Evolutionary conservation across 1,140 invertebrate species (phyloP), one percentile per base, ranked within the genome.

Genomic region (Drosophila malerkotliana): DNA sequence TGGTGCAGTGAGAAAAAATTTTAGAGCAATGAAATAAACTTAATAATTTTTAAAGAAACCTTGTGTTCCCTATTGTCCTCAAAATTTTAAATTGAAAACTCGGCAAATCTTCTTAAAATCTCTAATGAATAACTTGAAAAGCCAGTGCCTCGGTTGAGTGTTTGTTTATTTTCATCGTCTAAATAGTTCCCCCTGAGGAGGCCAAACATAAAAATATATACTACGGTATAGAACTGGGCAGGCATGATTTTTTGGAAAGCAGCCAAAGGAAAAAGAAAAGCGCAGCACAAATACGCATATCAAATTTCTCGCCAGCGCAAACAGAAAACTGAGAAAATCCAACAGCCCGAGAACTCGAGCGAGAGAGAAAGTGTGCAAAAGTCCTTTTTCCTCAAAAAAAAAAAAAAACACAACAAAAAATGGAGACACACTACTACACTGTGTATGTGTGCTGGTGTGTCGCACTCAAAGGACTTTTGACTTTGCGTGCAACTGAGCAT

Each of bases 401-500:
- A 56, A 58, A 41, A 58, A 56, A 18, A 44, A 37, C 3, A 37
- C 34, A 26, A 49, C 47, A 62, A 26, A 39, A 18, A 18, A 44
- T 28, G 12, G 44, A 58, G 44, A 63, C 63, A 67, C 15, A 51
- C 26, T 41, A 34, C 32, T 5, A 49, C 15, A 56, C 37, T 45
- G 47, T 57, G 21, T 66, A 34, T 34, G 21, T 48, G 51, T 56
- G 52, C 41, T 26, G 56, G 52, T 58, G 63, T 52, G 54, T 45
- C 28, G 37, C 69, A 64, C 58, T 64, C 83, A 87, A 87, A 77
- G 75, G 79, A 84, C 79, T 88, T 88, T 83, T 89, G 83, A 88
- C 84, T 88, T 89, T 88, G 79, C 79, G 66, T 79, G 72, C 84
- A 88, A 88, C 67, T 84, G 84, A 88, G 84, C 83, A 88, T 83